A percentile compares a stretch with the other conserved stretches of the same genome.
Evolutionary conservation across 2,888 invertebrate genomes (phyloP).

Genomic region (Orchestes rusci): DNA sequence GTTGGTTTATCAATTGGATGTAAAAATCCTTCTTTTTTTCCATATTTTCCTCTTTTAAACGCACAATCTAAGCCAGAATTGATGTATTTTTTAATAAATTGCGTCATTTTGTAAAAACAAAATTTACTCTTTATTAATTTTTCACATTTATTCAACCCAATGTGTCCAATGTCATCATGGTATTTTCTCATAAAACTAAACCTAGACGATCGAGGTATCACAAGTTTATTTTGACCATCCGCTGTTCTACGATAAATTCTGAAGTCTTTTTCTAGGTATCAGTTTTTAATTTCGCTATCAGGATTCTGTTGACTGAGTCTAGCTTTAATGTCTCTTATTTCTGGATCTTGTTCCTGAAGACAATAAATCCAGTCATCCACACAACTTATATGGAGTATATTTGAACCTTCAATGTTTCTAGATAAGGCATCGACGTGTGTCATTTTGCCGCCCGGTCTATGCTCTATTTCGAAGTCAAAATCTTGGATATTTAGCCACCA

Average conservation of each 20-base stretch:
- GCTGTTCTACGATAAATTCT: constrained; percentile 22
- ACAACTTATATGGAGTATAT: background rate
- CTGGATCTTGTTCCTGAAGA: constrained; percentile 23
- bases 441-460: constrained; percentile 8
- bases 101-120: constrained; percentile 15
- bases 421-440: constrained; percentile 5
- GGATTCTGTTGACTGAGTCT: no score
- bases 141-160: constrained; percentile 27
- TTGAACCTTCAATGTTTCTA: constrained; percentile 1
- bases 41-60: constrained; percentile 11
- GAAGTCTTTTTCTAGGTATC: no score
- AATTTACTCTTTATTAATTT: constrained; percentile 29
- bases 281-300: no score
- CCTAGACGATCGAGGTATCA: constrained; percentile 30
- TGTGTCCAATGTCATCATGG: constrained; percentile 36
- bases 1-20: constrained; percentile 17
- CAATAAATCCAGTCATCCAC: constrained; percentile 17
- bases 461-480: constrained; percentile 12
- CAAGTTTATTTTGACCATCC: constrained; percentile 27
- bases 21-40: constrained; percentile 17
- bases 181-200: constrained; percentile 34
- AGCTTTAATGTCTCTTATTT: no score
- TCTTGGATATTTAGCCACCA: constrained; percentile 4
- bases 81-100: constrained; percentile 22
- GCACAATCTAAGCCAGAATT: constrained; percentile 15